Conservation (phyloP, 1,140 invertebrate species). For the Limonius californicus region DNA sequence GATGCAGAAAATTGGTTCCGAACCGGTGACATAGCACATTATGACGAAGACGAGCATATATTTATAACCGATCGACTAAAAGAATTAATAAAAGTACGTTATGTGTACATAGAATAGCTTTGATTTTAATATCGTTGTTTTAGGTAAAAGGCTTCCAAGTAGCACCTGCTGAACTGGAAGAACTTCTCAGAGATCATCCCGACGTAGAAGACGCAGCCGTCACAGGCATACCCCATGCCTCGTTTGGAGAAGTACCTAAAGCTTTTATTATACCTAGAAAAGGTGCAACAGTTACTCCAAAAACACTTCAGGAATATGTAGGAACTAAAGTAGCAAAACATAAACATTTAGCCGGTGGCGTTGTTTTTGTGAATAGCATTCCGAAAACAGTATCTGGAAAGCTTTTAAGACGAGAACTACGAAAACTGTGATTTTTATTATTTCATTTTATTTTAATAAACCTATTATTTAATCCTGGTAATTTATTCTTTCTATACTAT, state of each 20-base stretch:
- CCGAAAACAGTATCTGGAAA: constrained; percentile 6
- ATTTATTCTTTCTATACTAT: too few relatives aligned
- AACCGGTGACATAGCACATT: constrained; percentile 79
- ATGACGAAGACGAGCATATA: constrained; percentile 67
- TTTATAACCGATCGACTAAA: constrained; percentile 83
- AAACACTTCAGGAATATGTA: constrained; percentile 49
- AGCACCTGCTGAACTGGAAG: constrained; percentile 84
- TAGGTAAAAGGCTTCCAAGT: constrained; percentile 83
- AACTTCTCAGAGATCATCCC: constrained; percentile 70
- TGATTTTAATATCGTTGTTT: constrained; percentile 49
- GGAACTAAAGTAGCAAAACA: constrained; percentile 44
- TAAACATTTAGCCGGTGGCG: constrained; percentile 51
- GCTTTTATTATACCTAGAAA: constrained; percentile 60
- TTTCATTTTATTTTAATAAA: too few relatives aligned
- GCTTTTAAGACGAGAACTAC: neutral
- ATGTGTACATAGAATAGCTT: neutral
- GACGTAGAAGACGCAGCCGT: constrained; percentile 77
- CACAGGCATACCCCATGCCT: constrained; percentile 70
- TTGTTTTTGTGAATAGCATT: constrained; percentile 31
- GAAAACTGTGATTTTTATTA: too few relatives aligned
- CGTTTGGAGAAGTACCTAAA: constrained; percentile 70
- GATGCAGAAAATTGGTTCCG: constrained; percentile 71
- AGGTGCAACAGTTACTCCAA: constrained; percentile 35
- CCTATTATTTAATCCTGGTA: too few relatives aligned
- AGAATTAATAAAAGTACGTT: constrained; percentile 73